Conservation (phyloP, 2,888 invertebrate species). For the Diaperis boleti region DNA sequence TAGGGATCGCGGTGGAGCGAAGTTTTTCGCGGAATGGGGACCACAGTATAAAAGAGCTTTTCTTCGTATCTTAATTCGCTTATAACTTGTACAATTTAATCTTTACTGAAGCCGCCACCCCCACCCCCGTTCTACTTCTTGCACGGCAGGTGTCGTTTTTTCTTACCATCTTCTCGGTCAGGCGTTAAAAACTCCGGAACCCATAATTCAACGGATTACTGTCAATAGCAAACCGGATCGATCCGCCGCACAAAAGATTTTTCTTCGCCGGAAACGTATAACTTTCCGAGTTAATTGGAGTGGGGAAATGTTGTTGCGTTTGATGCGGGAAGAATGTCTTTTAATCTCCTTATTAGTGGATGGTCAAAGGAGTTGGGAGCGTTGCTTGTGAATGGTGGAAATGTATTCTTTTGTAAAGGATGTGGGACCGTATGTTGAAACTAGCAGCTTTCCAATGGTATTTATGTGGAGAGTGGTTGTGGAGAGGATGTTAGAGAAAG, state of each 20-base stretch:
- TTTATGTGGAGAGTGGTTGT: no score
- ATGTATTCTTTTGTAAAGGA: constrained; percentile 5
- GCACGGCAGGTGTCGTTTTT: constrained; percentile 20
- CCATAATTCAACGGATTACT: constrained; percentile 33
- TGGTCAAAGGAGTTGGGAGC: not conserved
- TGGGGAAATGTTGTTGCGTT: no score
- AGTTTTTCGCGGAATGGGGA: no score
- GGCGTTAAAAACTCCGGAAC: not conserved
- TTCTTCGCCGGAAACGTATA: not conserved
- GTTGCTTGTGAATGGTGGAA: constrained; percentile 6
- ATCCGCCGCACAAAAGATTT: constrained; percentile 1
- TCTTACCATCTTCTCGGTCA: not conserved
- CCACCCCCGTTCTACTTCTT: constrained; percentile 3
- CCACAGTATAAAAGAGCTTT: no score
- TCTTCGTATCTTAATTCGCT: no score
- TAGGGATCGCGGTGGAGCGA: no score
- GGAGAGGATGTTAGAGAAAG: no score
- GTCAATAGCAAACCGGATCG: constrained; percentile 29
- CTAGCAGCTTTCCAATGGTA: no score
- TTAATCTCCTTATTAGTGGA: not conserved
- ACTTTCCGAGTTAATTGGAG: not conserved
- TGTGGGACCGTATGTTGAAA: no score
- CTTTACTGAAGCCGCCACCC: no score
- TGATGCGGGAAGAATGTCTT: not conserved
- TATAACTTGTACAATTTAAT: no score